Evolutionary conservation across 2,888 invertebrate species (phyloP), one percentile per base, ranked within the genome.

Genomic region (Saturnia pavonia): DNA sequence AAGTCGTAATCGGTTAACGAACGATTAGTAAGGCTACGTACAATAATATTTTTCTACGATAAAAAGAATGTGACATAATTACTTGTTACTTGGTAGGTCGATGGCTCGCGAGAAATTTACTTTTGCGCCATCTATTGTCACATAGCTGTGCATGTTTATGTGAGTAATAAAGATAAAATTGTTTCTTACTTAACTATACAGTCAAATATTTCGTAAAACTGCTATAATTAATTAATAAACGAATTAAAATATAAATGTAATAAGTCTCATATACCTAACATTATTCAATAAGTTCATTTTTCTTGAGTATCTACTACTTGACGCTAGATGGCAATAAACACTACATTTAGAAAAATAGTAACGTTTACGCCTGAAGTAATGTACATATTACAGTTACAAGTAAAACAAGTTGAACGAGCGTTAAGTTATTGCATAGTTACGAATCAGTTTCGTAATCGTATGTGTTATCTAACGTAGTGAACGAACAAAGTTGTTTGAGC

Each of bases 1-100:
- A 71, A 72, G 74, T 65, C 48, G 75, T 80, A 83, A 83, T 82
- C 85, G 85, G 90, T 87, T 89, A 86, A 76, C 72, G 90, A 27
- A 85, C 91, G 90, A 88, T 90, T 88, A 88, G 77, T 71, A 74
- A 72, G 73, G 14, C 57, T 65, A 65, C 65, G 9, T 65, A 75
- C 75, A 76, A 77, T 75, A 75, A 74, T 70, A 67, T 73, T 73
- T 75, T 72, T 78, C 71, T 69, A 67, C 77, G 81, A 83, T 85
- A 83, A 85, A 83, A 82, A 85, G 67, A 67, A 70, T 65, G 81
- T 79, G 78, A 77, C 77, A 76, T 78, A 80, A 74, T 72, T 57
- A 70, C 54, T 40, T 11, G 57, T 60, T 60, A 60, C 57, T 25
- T 27, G 25, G 57, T 27, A 60, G 65, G 65, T 65, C 65, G 65